Base-by-base conservation (phyloP, 1,140 invertebrate species). In the Aphidius gifuensis region DNA sequence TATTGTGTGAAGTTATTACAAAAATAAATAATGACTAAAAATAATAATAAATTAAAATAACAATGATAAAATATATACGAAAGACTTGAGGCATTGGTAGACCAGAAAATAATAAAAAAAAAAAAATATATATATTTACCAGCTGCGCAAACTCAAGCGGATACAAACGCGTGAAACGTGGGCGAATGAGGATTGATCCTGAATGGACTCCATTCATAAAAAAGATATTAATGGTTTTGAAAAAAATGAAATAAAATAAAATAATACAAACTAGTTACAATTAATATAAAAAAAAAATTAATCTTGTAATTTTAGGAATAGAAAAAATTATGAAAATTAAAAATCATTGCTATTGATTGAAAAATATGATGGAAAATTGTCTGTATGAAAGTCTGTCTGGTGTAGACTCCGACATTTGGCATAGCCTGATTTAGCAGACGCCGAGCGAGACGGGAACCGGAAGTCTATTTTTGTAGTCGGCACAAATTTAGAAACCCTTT, bases 401-500 rank as follows among this genome's bases (percentile, higher is more conserved):
- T 23, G 57, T 45, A 48, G 56, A 50, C 45, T 47, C 7, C 11
- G 53, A 44, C 5, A 58, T 71, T 72, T 74, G 69, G 71, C 70
- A 71, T 74, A 71, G 69, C 70, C 69, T 56, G 58, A 51, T 55
- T 61, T 47, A 67, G 69, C 72, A 74, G 73, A 74, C 75, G 71
- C 71, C 67, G 68, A 61, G 61, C 68, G 71, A 74, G 75, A 79
- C 79, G 79, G 77, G 74, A 80, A 80, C 79, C 79, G 79, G 79
- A 80, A 80, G 78, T 80, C 78, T 80, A 80, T 80, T 80, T 80
- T 79, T 69, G 77, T 80, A 66, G 59, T 46, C 66, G 64, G 70
- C 66, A 80, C 79, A 66, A 70, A 80, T 74, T 80, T 80, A 80
- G 79, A 80, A 55, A 78, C 73, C 73, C 79, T 78, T 78, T 79